Evolutionary conservation across 1,140 invertebrate genomes (phyloP).

Genomic region (Lysiphlebus fabarum): DNA sequence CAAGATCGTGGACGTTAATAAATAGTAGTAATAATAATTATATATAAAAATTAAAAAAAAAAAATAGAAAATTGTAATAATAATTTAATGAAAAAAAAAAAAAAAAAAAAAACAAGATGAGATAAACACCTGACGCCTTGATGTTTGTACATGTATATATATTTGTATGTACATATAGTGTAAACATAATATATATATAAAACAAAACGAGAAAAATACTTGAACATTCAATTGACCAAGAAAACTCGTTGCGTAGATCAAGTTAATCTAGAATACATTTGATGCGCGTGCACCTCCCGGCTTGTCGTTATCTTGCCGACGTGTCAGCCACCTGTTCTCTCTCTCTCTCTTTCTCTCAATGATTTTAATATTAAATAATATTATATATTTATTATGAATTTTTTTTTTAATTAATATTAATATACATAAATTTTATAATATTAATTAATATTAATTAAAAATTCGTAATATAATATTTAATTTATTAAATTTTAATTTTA

Average conservation of each 20-base stretch:
- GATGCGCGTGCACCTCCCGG: constrained; percentile 14
- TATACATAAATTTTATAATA: no score
- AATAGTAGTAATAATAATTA: no score
- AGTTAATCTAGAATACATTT: constrained; percentile 14
- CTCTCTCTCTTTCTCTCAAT: neutral
- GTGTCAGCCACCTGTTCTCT: constrained; percentile 15
- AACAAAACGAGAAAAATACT: no score
- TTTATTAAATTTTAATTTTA: no score
- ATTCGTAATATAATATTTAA: no score
- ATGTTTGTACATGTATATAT: neutral
- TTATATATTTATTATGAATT: no score
- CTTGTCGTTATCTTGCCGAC: constrained; percentile 11
- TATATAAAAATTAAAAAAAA: no score
- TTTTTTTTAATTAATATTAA: no score
- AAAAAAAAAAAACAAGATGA: constrained; percentile 4
- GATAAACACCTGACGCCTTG: constrained; percentile 11
- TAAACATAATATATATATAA: constrained; percentile 8
- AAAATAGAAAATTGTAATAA: no score
- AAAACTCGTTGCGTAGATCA: neutral
- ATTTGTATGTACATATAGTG: constrained; percentile 2
- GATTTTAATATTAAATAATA: no score
- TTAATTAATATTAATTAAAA: no score
- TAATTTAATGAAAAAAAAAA: constrained; percentile 1
- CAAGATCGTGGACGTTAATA: no score
- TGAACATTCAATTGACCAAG: constrained; percentile 3